Percentiles rank a stretch among this genome's conserved stretches.
Conservation (phyloP, 2,797 vertebrate genomes). For the Coracias cyanogaster region DNA sequence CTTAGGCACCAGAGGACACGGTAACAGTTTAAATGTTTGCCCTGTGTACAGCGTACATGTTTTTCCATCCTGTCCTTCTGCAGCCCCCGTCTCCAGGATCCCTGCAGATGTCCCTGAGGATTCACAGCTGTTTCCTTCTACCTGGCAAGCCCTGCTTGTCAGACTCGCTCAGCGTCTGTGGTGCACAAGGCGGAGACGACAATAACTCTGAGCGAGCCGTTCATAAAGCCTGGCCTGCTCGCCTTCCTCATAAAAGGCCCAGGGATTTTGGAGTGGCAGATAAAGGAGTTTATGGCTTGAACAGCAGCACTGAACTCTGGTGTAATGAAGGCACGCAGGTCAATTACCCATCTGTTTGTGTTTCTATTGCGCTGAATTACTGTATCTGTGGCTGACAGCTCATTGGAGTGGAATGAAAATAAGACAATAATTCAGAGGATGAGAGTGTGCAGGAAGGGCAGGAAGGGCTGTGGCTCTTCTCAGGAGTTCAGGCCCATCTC, state of each 20-base stretch:
- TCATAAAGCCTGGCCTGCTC: not conserved
- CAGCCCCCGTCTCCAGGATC: not conserved
- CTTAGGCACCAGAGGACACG: not conserved
- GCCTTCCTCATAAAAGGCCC: not conserved
- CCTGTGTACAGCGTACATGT: no score
- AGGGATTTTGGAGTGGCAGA: conserved; percentile 58
- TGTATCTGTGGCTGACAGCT: conserved; percentile 74
- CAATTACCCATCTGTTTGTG: conserved; percentile 82
- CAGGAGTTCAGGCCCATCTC: conserved; percentile 65
- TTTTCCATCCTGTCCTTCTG: not conserved
- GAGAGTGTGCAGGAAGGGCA: conserved; percentile 68
- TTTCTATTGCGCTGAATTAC: conserved; percentile 71
- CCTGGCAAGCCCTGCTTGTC: conserved; percentile 57
- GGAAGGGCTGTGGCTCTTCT: conserved; percentile 67
- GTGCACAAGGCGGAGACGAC: not conserved
- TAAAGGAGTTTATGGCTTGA: conserved; percentile 62
- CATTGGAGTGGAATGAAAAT: conserved; percentile 77
- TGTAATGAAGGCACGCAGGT: conserved; percentile 69
- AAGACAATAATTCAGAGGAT: conserved; percentile 73
- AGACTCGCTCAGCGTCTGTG: conserved; percentile 32
- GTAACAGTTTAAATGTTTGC: not conserved
- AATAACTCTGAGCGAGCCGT: not conserved
- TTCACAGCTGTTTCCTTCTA: conserved; percentile 61
- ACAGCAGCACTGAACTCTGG: conserved; percentile 52
- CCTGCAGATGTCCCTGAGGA: not conserved